Base-by-base conservation (phyloP, 2,888 invertebrate genomes). In the Helobdella robusta region DNA sequence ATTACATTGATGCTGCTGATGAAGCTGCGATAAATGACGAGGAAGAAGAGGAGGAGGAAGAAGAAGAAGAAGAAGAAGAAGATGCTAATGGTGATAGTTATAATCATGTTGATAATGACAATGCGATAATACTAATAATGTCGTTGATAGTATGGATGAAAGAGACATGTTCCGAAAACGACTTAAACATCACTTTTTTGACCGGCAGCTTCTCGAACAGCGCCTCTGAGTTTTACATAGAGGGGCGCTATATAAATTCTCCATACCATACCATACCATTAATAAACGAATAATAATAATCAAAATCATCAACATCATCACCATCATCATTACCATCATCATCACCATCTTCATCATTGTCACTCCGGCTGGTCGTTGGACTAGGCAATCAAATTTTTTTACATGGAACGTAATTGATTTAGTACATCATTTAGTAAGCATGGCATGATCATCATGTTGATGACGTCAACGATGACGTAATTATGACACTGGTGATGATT, bases 1-100 rank as follows among this genome's bases (percentile, higher is more conserved):
- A 40, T 61, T 44, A 48, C 46, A 23, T 23, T 61, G 48, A 48
- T 48, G 61, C 2, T 61, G 61, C 2, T 61, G 48, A 48, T 61
- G 61, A 61, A 46, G 61, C 44, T 61, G 61, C 40, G 40, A 40
- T 40, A 15, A 15, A 40, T 48, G 48, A 23, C n/a, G n/a, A 23
- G 48, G 23, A 20, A 8, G 8, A 48, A 20, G 48, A 48, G 23
- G n/a, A 23, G 8, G 48, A 8, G 4, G 23, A 48, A 20, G 48
- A 23, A 48, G 4, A 23, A 23, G 2, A 20, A 8, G 46, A 46
- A 2, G 46, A 46, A n/a, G 46, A 46, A n/a, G 46, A 1, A n/a
- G 46, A 4, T 46, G 46, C n/a, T 46, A 4, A 46, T 2, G 4
- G 46, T 46, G 2, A 15, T 48, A 25, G 48, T 20, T 48, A 6